Base-by-base conservation (phyloP, 1,140 invertebrate genomes). In the Lepidurus packardi region DNA sequence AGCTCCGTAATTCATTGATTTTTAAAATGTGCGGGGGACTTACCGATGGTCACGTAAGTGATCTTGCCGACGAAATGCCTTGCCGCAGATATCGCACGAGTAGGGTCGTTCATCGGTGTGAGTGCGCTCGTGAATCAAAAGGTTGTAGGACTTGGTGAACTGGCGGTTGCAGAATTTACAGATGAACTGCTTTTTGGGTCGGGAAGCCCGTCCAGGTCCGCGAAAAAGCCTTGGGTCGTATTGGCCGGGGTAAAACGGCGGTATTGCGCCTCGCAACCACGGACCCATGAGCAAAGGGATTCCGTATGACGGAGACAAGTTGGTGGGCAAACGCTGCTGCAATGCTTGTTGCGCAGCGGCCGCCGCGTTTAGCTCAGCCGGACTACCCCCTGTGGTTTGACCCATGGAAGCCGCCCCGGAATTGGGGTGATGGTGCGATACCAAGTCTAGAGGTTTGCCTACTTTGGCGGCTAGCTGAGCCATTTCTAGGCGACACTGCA, bases 91-190 rank as follows among this genome's bases (percentile, higher is more conserved):
- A 85, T 99, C 97, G 87, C 98, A 99, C 11, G 95, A 94, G 84
- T 97, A 99, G 2, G 97, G 98, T 77, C 97, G 86, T 85, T 99
- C 98, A 85, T 99, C 96, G 4, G 98, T 99, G 84, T 99, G 98
- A 1, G 96, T 99, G 81, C 96, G 88, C 85, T 98, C 95, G 86
- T 99, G 97, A 81, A 99, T 99, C 74, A 98, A 87, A 75, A 99
- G 89, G 85, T 99, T 99, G 87, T 99, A 99, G 21, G 95, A 94
- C 87, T 99, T 99, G 78, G 97, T 97, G 85, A 99, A 99, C 83
- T 98, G 93, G 53, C 98, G 89, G 83, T 94, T 93, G 86, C 98
- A 99, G 85, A 94, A 99, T 83, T 96, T 94, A 88, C 98, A 99
- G 78, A 92, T 90, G 84, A 92, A 93, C 81, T 90, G 83, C 80